These are phyloP conservation scores for Apotomis capreana DNA, from an alignment of 2,888 invertebrate genomes.

Conservation along the genomic window DNA sequence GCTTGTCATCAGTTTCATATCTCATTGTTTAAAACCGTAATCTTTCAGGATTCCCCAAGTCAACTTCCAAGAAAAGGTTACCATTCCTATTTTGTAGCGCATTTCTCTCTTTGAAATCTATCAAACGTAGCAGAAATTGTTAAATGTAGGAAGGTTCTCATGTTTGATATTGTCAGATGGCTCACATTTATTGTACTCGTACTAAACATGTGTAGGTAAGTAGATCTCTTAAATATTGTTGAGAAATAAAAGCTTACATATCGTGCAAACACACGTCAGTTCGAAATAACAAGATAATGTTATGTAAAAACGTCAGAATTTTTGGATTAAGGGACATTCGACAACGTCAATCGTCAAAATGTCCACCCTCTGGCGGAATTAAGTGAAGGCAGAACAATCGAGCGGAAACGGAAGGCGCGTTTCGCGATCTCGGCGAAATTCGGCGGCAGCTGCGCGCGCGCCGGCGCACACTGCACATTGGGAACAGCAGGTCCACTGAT, in stretches of 20 bases:
- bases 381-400: slow-evolving; percentile 71
- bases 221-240: no score
- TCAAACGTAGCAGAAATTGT: no score
- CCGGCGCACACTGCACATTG: slow-evolving; percentile 38
- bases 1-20: no score
- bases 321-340: slow-evolving; percentile 52
- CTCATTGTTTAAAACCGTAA: no score
- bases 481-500: slow-evolving; percentile 2
- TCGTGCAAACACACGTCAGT: slow-evolving; percentile 19
- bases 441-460: slow-evolving; percentile 77
- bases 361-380: slow-evolving; percentile 65
- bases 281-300: not conserved
- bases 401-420: slow-evolving; percentile 82
- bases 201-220: no score
- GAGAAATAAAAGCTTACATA: slow-evolving; percentile 1
- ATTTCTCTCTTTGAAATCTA: no score
- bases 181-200: no score
- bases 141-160: no score
- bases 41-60: no score
- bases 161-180: no score
- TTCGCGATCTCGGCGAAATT: slow-evolving; percentile 81
- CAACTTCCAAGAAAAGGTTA: no score
- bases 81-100: no score
- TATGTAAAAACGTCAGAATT: slow-evolving; percentile 50
- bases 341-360: slow-evolving; percentile 59